A percentile compares a stretch with the other conserved stretches of the same genome.
Conservation (phyloP, 1,140 invertebrate genomes). For the Antheraea pernyi region DNA sequence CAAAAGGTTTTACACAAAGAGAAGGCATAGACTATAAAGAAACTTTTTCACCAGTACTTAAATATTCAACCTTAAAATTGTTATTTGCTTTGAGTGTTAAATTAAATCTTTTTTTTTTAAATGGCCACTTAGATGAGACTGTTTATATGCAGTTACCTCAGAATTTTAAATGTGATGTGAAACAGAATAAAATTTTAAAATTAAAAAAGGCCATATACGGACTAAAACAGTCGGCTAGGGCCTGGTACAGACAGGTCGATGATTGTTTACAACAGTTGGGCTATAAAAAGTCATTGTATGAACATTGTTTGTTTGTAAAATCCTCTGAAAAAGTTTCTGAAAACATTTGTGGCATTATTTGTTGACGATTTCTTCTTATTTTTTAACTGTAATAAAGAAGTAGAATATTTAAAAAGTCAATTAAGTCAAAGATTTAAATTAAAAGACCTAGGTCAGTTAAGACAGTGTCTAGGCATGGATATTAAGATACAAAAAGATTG, state of each 20-base stretch:
- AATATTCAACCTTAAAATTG: conserved; percentile 14
- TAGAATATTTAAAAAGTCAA: conserved; percentile 11
- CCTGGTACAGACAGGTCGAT: conserved; percentile 20
- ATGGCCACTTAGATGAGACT: conserved; percentile 13
- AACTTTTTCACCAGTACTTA: conserved; percentile 18
- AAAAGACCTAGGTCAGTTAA: conserved; percentile 18
- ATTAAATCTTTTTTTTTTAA: conserved; percentile 13
- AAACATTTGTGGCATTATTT: conserved; percentile 14
- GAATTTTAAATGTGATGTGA: not conserved
- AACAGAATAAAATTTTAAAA: conserved; percentile 12
- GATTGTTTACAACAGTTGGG: conserved; percentile 15
- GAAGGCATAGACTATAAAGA: conserved; percentile 15
- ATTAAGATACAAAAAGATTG: conserved; percentile 1
- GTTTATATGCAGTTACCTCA: conserved; percentile 16
- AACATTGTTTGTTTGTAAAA: conserved; percentile 23
- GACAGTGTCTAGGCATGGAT: conserved; percentile 16
- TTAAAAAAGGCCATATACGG: conserved; percentile 23
- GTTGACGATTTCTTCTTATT: conserved; percentile 17
- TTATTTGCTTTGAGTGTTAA: conserved; percentile 16
- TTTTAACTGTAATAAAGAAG: conserved; percentile 15
- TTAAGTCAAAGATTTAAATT: conserved; percentile 15
- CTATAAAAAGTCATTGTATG: conserved; percentile 24
- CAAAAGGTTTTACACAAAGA: conserved; percentile 19
- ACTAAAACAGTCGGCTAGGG: conserved; percentile 15
- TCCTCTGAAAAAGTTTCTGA: conserved; percentile 1